Percentiles rank a stretch among this genome's conserved stretches.
These are phyloP conservation scores for Platyura marginata DNA, from an alignment of 1,140 invertebrate genomes.

Conservation along the genomic window DNA sequence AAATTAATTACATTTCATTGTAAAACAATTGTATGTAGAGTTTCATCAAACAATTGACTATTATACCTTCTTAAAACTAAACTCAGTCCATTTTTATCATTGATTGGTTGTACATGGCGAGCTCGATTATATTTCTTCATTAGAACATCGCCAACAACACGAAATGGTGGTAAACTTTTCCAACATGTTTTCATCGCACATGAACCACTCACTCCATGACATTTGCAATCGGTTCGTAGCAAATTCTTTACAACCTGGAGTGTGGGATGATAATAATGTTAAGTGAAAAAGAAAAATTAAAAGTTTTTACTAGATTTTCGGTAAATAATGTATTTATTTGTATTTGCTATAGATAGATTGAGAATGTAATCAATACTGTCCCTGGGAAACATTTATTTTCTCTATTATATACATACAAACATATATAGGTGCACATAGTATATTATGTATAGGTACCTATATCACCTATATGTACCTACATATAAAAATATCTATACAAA, in stretches of 20 bases:
- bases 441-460: too few relatives aligned
- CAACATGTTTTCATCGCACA: slow-evolving; percentile 91
- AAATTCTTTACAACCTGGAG: slow-evolving; percentile 68
- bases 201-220: slow-evolving; percentile 89
- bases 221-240: slow-evolving; percentile 78
- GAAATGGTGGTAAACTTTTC: slow-evolving; percentile 73
- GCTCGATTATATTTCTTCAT: slow-evolving; percentile 71
- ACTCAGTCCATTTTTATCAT: slow-evolving; percentile 26
- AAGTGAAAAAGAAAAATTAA: background rate
- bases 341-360: too few relatives aligned
- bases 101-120: slow-evolving; percentile 40
- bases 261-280: background rate
- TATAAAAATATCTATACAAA: too few relatives aligned
- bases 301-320: background rate
- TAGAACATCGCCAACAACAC: slow-evolving; percentile 61
- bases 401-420: too few relatives aligned
- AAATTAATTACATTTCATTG: too few relatives aligned
- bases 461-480: too few relatives aligned
- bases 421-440: too few relatives aligned
- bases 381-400: too few relatives aligned
- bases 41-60: too few relatives aligned
- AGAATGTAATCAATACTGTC: too few relatives aligned
- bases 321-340: too few relatives aligned
- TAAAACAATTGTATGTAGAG: too few relatives aligned
- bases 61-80: slow-evolving; percentile 30